Conservation (phyloP, 2,113 vertebrate species). For the Neofelis nebulosa region DNA sequence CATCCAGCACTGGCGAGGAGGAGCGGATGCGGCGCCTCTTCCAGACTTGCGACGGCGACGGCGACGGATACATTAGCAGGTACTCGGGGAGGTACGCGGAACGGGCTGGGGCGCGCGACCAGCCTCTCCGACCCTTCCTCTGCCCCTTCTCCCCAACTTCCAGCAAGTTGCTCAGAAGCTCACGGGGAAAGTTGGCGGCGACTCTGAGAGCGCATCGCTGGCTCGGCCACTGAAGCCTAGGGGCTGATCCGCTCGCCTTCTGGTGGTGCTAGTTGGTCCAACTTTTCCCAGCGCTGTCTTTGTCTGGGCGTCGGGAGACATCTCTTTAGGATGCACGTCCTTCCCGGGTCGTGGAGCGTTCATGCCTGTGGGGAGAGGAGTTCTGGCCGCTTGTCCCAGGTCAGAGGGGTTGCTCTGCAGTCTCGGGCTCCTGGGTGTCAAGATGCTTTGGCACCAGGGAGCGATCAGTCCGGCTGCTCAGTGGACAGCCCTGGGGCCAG, state of each 20-base stretch:
- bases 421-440: not conserved
- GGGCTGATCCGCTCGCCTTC: not conserved
- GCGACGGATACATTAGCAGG: conserved; percentile 89
- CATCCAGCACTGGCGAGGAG: conserved; percentile 89
- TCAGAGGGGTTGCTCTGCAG: not conserved
- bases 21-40: conserved; percentile 89
- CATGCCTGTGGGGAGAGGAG: not conserved
- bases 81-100: conserved; percentile 62
- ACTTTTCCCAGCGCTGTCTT: not conserved
- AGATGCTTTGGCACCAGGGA: not conserved
- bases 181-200: not conserved
- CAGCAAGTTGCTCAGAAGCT: conserved; percentile 33
- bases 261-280: not conserved
- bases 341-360: not conserved
- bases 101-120: not conserved
- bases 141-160: conserved; percentile 40
- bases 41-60: conserved; percentile 89
- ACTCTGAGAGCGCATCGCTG: not conserved
- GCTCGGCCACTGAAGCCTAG: not conserved
- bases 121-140: not conserved
- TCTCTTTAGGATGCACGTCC: not conserved
- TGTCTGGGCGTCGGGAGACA: not conserved
- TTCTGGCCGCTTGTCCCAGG: not conserved
- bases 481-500: not conserved
- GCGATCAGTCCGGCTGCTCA: not conserved